A percentile compares a stretch with the other conserved stretches of the same genome.
These are phyloP conservation scores for Drosophila parvula DNA, from an alignment of 1,140 invertebrate species.

Conservation along the genomic window DNA sequence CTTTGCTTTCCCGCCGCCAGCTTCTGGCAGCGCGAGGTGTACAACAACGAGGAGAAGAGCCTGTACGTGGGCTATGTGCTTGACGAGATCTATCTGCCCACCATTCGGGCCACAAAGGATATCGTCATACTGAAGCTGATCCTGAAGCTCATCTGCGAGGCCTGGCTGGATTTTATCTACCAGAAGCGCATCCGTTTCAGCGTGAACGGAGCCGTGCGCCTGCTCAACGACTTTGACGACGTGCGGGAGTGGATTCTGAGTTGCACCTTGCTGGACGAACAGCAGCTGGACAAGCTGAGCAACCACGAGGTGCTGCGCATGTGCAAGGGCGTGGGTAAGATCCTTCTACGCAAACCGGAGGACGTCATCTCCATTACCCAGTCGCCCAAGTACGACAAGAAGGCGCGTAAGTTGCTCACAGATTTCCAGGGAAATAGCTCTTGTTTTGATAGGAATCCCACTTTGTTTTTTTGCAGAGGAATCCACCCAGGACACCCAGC, in stretches of 20 bases:
- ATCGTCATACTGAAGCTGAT: conserved; percentile 90
- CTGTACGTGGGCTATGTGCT: conserved; percentile 79
- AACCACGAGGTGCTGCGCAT: conserved; percentile 90
- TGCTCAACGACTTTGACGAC: conserved; percentile 90
- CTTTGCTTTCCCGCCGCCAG: conserved; percentile 89
- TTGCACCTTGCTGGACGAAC: conserved; percentile 86
- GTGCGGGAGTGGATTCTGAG: conserved; percentile 89
- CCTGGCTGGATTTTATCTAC: conserved; percentile 93
- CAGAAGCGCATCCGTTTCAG: conserved; percentile 90
- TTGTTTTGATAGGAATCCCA: not conserved
- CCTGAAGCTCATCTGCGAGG: conserved; percentile 91
- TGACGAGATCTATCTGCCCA: conserved; percentile 90
- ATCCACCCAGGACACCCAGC: conserved; percentile 84
- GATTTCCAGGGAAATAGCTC: no score
- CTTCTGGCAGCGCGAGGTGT: conserved; percentile 86
- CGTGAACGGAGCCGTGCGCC: conserved; percentile 85
- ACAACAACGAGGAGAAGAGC: conserved; percentile 74
- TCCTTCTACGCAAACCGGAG: conserved; percentile 90
- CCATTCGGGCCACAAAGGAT: conserved; percentile 89
- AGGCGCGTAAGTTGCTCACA: conserved; percentile 48
- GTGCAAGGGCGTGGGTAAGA: conserved; percentile 91
- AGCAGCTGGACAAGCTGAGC: conserved; percentile 86
- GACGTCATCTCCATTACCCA: conserved; percentile 85
- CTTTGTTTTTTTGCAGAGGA: conserved; percentile 46
- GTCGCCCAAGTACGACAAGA: conserved; percentile 77